Evolutionary conservation across 2,797 vertebrate genomes (phyloP).

Genomic region (Lerista edwardsae): DNA sequence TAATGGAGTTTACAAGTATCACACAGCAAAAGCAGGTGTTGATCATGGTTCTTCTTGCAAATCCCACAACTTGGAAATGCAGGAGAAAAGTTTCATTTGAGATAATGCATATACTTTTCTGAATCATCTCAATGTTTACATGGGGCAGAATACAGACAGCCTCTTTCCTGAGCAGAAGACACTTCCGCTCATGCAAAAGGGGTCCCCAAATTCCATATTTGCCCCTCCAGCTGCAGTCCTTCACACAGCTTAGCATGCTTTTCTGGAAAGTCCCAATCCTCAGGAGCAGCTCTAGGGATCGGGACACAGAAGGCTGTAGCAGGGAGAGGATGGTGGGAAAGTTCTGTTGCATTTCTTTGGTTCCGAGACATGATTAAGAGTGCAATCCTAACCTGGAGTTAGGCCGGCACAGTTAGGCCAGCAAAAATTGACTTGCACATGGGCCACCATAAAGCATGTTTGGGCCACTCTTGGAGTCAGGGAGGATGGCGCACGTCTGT

Average conservation of each 20-base stretch:
- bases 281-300: background rate
- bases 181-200: background rate
- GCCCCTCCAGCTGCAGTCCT: background rate
- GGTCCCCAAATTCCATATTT: background rate
- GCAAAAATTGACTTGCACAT: too few species aligned
- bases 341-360: background rate
- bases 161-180: slow-evolving; percentile 1
- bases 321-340: background rate
- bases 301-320: background rate
- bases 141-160: background rate
- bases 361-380: background rate
- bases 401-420: too few species aligned
- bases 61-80: slow-evolving; percentile 90
- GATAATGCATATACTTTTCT: background rate
- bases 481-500: too few species aligned
- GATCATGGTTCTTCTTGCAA: slow-evolving; percentile 98
- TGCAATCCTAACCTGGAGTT: too few species aligned
- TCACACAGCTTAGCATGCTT: background rate
- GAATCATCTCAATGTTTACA: slow-evolving; percentile 36
- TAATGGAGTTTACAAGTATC: slow-evolving; percentile 99
- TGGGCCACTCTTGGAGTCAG: too few species aligned
- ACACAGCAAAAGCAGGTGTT: slow-evolving; percentile 93
- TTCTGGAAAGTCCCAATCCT: background rate
- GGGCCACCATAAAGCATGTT: too few species aligned
- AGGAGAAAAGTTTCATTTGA: slow-evolving; percentile 59